A percentile compares a stretch with the other conserved stretches of the same genome.
phyloP scores from a whole-genome alignment of 2,888 invertebrate species.

The Volucella inflata region DNA sequence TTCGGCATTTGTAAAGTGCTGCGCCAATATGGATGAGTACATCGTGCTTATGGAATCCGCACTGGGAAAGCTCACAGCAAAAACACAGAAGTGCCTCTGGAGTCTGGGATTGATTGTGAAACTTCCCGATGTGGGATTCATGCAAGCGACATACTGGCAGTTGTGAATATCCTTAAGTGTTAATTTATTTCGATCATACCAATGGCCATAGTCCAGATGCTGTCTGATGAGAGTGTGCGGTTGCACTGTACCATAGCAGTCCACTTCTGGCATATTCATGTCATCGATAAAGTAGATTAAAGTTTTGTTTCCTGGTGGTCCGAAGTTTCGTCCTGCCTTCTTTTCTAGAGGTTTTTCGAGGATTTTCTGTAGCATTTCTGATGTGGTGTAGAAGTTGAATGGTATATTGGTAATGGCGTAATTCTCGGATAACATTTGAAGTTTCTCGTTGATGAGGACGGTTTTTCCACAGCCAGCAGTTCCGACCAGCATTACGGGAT shows the following conservation, averaged over 20 bases:
- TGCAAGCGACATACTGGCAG: constrained; percentile 98
- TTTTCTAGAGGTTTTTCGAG: constrained; percentile 97
- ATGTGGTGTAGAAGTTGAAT: constrained; percentile 98
- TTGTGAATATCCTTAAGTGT: constrained; percentile 97
- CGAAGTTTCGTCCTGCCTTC: constrained; percentile 97
- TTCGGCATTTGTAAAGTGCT: constrained; percentile 92
- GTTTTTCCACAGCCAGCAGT: constrained; percentile 97
- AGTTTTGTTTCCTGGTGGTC: constrained; percentile 97
- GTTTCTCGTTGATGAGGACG: constrained; percentile 89
- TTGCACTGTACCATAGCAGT: constrained; percentile 95
- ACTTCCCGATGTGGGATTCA: constrained; percentile 99
- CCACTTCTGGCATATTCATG: constrained; percentile 98
- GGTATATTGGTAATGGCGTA: constrained; percentile 96
- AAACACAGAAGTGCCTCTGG: constrained; percentile 95
- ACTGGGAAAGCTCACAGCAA: constrained; percentile 92
- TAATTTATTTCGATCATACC: constrained; percentile 95
- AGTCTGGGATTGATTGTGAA: constrained; percentile 98
- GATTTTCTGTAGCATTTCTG: constrained; percentile 96
- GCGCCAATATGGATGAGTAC: constrained; percentile 93
- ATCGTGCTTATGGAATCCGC: constrained; percentile 93
- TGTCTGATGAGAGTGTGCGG: constrained; percentile 98
- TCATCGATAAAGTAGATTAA: constrained; percentile 98
- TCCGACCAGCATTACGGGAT: constrained; percentile 97
- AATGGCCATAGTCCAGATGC: constrained; percentile 97
- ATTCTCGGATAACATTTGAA: constrained; percentile 90